Conservation (phyloP, 2,113 vertebrate species). For the Sterna hirundo region DNA sequence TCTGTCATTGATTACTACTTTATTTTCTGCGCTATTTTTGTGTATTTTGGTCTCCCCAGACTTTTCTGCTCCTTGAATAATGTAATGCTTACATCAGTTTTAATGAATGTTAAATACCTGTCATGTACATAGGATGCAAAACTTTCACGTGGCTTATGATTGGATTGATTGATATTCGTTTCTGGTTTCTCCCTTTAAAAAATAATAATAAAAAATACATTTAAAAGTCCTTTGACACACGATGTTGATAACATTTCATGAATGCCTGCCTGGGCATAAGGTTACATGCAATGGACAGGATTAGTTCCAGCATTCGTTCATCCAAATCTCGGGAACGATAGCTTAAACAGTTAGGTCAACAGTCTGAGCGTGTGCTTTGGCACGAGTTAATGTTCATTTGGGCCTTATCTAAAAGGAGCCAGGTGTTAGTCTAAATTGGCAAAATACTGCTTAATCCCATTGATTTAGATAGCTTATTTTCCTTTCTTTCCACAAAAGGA, state of each 20-base stretch:
- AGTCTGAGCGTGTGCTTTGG: conserved; percentile 47
- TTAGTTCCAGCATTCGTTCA: conserved; percentile 29
- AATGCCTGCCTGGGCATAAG: conserved; percentile 6
- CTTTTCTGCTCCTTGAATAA: background rate
- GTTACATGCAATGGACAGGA: conserved; percentile 32
- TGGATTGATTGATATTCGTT: background rate
- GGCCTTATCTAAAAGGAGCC: conserved; percentile 55
- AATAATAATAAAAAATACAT: background rate
- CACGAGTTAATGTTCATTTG: background rate
- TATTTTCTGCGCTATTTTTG: background rate
- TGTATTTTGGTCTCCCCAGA: background rate
- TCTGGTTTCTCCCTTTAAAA: background rate
- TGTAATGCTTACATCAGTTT: background rate
- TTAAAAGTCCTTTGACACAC: background rate
- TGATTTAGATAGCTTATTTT: conserved; percentile 30
- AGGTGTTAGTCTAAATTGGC: conserved; percentile 55
- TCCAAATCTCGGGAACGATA: conserved; percentile 40
- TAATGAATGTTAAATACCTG: background rate
- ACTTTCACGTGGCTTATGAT: background rate
- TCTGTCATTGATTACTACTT: background rate
- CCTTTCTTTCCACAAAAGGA: conserved; percentile 3
- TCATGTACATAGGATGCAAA: background rate
- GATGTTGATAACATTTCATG: conserved; percentile 20
- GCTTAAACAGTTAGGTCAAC: conserved; percentile 49
- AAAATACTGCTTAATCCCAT: conserved; percentile 48